Evolutionary conservation across 2,888 invertebrate species (phyloP).

Genomic region (Polydrusus cervinus): DNA sequence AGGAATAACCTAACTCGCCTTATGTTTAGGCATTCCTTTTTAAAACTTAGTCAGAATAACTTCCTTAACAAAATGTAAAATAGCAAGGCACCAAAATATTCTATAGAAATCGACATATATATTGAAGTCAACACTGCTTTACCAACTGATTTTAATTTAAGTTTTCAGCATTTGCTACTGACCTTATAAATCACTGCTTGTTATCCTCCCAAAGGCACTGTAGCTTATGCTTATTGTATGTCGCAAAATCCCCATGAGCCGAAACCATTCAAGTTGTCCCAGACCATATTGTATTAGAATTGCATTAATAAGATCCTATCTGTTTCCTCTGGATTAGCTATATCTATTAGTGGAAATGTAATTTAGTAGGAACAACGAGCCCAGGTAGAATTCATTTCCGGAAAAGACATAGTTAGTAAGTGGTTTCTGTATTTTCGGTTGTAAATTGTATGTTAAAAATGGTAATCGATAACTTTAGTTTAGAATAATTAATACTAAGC

Average conservation of each 20-base stretch:
- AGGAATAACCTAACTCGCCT: too few relatives aligned
- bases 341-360: conserved; percentile 38
- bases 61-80: too few relatives aligned
- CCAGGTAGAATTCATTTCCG: conserved; percentile 34
- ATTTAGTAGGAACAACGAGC: conserved; percentile 35
- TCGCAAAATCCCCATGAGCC: conserved; percentile 26
- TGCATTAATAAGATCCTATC: conserved; percentile 40
- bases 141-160: background rate
- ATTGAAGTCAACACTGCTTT: conserved; percentile 28
- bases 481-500: background rate
- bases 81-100: too few relatives aligned
- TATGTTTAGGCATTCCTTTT: too few relatives aligned
- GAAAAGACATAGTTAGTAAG: conserved; percentile 31
- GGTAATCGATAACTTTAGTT: background rate
- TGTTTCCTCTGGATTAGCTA: conserved; percentile 36
- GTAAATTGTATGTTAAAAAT: background rate
- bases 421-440: conserved; percentile 11
- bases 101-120: too few relatives aligned
- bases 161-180: background rate
- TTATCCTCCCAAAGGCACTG: conserved; percentile 4
- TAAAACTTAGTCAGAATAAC: too few relatives aligned
- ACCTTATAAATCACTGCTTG: conserved; percentile 12
- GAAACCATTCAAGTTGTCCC: conserved; percentile 28
- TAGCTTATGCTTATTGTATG: conserved; percentile 32
- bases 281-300: conserved; percentile 27